phyloP scores from a whole-genome alignment of 2,113 vertebrate genomes.

The Lutjanus erythropterus region DNA sequence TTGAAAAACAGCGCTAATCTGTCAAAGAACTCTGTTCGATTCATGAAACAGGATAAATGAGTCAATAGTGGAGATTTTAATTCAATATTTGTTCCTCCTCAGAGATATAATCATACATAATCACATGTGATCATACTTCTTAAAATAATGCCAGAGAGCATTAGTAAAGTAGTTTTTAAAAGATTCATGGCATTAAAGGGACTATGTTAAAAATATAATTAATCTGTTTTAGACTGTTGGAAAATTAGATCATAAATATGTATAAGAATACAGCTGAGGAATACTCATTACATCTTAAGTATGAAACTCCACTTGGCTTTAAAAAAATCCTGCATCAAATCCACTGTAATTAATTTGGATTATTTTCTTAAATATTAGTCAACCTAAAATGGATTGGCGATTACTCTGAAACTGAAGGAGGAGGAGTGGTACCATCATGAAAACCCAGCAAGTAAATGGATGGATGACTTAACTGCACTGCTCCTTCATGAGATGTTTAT shows the following conservation, averaged over 20 bases:
- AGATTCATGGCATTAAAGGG: constrained; percentile 41
- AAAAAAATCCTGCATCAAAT: constrained; percentile 67
- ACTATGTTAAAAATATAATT: constrained; percentile 55
- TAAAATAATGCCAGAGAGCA: constrained; percentile 27
- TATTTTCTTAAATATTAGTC: constrained; percentile 67
- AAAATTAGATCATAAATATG: constrained; percentile 76
- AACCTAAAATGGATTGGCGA: constrained; percentile 55
- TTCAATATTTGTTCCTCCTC: constrained; percentile 31
- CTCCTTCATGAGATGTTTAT: constrained; percentile 64
- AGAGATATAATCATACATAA: constrained; percentile 50
- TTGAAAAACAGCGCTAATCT: constrained; percentile 1
- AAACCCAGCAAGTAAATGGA: constrained; percentile 48
- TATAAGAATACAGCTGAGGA: constrained; percentile 53
- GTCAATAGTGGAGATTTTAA: constrained; percentile 18
- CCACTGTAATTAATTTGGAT: constrained; percentile 63
- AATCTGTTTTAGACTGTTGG: constrained; percentile 57
- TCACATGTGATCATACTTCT: constrained; percentile 29
- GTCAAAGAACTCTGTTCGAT: neutral
- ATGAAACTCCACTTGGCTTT: constrained; percentile 44
- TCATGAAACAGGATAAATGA: constrained; percentile 19
- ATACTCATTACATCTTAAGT: constrained; percentile 52
- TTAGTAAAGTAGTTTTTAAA: constrained; percentile 21
- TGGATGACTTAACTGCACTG: constrained; percentile 39
- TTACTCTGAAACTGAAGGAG: constrained; percentile 48
- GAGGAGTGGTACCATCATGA: constrained; percentile 28